Base-by-base conservation (phyloP, 2,113 vertebrate species). In the Carassius carassius region DNA sequence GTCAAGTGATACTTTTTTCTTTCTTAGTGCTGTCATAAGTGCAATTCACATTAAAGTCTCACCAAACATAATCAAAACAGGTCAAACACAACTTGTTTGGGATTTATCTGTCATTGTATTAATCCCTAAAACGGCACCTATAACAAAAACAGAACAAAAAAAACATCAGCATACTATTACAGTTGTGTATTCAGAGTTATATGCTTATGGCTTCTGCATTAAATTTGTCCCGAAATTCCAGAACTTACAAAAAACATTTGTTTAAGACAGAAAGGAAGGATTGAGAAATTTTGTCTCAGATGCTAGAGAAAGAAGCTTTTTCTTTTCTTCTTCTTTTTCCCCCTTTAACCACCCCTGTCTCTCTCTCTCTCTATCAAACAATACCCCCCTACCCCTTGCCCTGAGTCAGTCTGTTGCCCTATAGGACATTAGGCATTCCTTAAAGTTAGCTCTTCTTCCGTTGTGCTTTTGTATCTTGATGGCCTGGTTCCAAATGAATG, bases 361-460 rank as follows among this genome's bases (percentile, higher is more conserved):
- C 44, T 47, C 44, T 47, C 44, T 37, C 37, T 47, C 44, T 47
- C 44, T 47, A 3, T 37, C 44, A 65, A 78, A 89, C 86, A 89
- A 89, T 77, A 85, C 81, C 79, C 84, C 63, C 88, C 81, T 76
- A 65, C 85, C 85, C 77, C 67, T 37, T 82, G 49, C 74, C 73
- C 85, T 83, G 49, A 65, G 63, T 84, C 85, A 81, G 84, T 58
- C 81, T 84, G 41, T 49, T 81, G 76, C 76, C 87, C 85, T 84
- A 80, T 84, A 76, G 79, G 79, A 70, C 79, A 86, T 94, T 94
- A 92, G 90, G 91, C 93, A 95, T 96, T 95, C 96, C 95, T 93
- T 95, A 95, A 98, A 97, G 97, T 98, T 97, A 98, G 95, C 96
- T 95, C 94, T 96, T 96, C 98, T 98, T 99, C 97, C 96, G 96